Base-by-base conservation (phyloP, 2,888 invertebrate species). In the Harpalus rufipes region DNA sequence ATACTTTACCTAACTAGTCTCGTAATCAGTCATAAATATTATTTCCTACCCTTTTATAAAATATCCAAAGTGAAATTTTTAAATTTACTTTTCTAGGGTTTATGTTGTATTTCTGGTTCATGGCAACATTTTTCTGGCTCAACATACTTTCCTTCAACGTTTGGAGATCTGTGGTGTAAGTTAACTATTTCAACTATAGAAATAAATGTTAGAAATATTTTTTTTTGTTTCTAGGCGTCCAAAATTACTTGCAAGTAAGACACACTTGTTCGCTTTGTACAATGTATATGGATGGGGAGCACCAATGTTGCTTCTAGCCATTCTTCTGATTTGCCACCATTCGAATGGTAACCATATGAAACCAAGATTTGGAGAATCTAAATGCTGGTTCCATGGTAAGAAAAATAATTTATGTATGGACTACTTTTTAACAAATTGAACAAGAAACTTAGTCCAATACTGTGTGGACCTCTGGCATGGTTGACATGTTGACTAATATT, bases 81-180 rank as follows among this genome's bases (percentile, higher is more conserved):
- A 51, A 10, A 10, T 51, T 63, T 51, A 25, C 16, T 21, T 63
- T 63, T 63, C 10, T 63, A 94, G 94, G 93, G 12, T 94, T 93
- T 87, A 87, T 92, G 10, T 90, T 93, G 7, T 94, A 94, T 88
- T 92, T 92, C 86, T 93, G 93, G 90, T 94, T 94, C 91, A 91
- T 95, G 89, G 92, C 94, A 0, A 93, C 94, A n/a, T 95, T 95
- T 90, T 94, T 95, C 89, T 95, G 95, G 95, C 91, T 95, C 90
- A 95, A 94, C 88, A 92, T 94, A 6, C 93, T 95, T 25, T 93
- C 94, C 56, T 93, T 95, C 87, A 95, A 95, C 88, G 93, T 95
- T 81, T 95, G 94, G 92, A 92, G 93, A 87, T 92, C 92, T 12
- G 93, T 93, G 1, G 91, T 93, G 95, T 95, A 91, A 94, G 94